Percentiles rank a stretch among this genome's conserved stretches.
phyloP scores from a whole-genome alignment of 2,888 invertebrate species.

The Andrena praecox region DNA sequence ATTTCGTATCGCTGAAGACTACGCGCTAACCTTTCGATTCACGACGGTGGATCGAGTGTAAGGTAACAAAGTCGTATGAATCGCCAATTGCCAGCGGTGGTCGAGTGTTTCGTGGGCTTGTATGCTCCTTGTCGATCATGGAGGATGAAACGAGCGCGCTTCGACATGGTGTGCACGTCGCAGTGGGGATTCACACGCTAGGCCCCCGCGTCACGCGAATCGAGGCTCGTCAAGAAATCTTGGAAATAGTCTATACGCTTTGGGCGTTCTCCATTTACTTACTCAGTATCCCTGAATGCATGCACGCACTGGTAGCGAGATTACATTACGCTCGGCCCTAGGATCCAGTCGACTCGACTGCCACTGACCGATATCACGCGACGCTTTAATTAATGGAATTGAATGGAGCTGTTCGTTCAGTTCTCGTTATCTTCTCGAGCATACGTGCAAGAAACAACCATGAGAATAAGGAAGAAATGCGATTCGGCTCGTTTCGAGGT shows the following conservation, averaged over 20 bases:
- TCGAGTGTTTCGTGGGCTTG: background rate
- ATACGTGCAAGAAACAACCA: background rate
- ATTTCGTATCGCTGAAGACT: background rate
- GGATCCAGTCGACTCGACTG: constrained; percentile 3
- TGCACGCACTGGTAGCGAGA: constrained; percentile 7
- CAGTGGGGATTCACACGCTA: constrained; percentile 42
- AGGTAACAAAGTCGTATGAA: constrained; percentile 1
- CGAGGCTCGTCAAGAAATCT: constrained; percentile 48
- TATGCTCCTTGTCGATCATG: constrained; percentile 29
- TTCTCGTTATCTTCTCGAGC: background rate
- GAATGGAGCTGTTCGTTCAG: background rate
- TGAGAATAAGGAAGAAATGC: background rate
- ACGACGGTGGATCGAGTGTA: background rate
- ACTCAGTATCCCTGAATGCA: constrained; percentile 33
- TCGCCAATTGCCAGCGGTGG: background rate
- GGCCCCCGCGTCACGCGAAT: constrained; percentile 47
- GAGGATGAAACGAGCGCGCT: constrained; percentile 28
- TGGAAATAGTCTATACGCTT: constrained; percentile 36
- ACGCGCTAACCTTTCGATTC: constrained; percentile 8
- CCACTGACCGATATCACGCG: constrained; percentile 39
- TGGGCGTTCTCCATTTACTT: constrained; percentile 41
- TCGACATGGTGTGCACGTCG: constrained; percentile 25
- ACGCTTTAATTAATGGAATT: constrained; percentile 17
- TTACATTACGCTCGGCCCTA: constrained; percentile 1
- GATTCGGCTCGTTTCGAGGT: background rate